These are phyloP conservation scores for Thereva nobilitata DNA, from an alignment of 2,888 invertebrate genomes.

Conservation along the genomic window DNA sequence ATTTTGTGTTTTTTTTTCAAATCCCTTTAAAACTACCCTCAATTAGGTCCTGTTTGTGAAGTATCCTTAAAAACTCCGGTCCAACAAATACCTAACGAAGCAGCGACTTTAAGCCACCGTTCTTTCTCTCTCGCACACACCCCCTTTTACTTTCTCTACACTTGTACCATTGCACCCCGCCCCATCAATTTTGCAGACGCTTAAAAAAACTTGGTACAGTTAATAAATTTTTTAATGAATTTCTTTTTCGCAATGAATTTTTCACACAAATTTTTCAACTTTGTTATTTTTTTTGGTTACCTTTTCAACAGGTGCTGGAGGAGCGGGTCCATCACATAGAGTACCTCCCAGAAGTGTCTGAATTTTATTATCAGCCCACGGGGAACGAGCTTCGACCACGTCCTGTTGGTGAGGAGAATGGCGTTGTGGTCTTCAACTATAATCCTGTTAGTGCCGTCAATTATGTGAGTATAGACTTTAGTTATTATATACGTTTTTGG, in stretches of 20 bases:
- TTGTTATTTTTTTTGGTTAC: slow-evolving; percentile 38
- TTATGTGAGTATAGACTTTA: slow-evolving; percentile 69
- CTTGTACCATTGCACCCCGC: neutral
- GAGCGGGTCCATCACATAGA: slow-evolving; percentile 79
- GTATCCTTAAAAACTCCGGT: too few species aligned
- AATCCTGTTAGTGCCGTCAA: slow-evolving; percentile 85
- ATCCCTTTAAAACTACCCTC: too few species aligned
- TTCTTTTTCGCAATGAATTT: neutral
- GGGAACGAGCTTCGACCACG: slow-evolving; percentile 82
- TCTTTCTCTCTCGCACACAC: too few species aligned
- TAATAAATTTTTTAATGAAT: neutral
- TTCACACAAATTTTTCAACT: slow-evolving; percentile 22
- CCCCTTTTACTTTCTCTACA: too few species aligned
- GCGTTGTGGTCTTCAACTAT: slow-evolving; percentile 81
- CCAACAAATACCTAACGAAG: too few species aligned
- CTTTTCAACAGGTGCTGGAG: slow-evolving; percentile 70
- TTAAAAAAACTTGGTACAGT: neutral
- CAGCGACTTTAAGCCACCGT: too few species aligned
- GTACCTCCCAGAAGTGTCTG: slow-evolving; percentile 72
- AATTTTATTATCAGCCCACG: slow-evolving; percentile 77
- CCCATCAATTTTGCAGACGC: neutral
- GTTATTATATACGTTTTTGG: slow-evolving; percentile 2
- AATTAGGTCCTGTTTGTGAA: too few species aligned
- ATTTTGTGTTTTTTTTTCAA: too few species aligned
- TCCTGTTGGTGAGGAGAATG: slow-evolving; percentile 84